Evolutionary conservation across 2,888 invertebrate genomes (phyloP).

Genomic region (Drosophila nr. perissopoda): DNA sequence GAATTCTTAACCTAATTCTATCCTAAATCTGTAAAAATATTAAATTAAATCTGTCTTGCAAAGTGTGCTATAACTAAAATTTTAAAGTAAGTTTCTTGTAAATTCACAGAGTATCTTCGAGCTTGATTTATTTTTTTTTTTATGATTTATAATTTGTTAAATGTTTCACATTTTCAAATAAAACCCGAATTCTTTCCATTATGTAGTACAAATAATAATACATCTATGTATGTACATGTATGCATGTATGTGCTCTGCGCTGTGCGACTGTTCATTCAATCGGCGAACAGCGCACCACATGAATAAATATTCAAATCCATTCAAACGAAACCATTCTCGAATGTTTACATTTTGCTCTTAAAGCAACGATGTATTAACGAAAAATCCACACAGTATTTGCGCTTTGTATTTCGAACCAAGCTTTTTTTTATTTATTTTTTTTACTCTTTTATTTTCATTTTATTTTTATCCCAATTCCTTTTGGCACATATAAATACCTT

Average conservation of each 20-base stretch:
- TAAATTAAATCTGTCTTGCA: not conserved
- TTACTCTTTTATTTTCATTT: not conserved
- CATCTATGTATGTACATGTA: not conserved
- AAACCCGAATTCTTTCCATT: not conserved
- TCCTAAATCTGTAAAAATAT: not conserved
- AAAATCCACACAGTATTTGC: constrained; percentile 38
- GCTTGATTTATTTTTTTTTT: not conserved
- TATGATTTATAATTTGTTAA: not conserved
- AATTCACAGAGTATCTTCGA: not conserved
- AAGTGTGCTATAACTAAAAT: not conserved
- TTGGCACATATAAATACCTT: not conserved
- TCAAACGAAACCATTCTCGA: constrained; percentile 6
- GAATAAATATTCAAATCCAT: constrained; percentile 45
- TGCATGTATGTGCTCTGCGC: not conserved
- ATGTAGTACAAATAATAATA: not conserved
- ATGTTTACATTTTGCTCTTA: constrained; percentile 38
- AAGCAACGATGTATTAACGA: constrained; percentile 23
- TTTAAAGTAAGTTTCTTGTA: not conserved
- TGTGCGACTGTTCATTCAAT: not conserved
- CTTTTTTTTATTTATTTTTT: not conserved
- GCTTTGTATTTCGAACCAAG: not conserved
- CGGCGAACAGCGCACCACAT: constrained; percentile 5
- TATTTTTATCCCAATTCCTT: constrained; percentile 2
- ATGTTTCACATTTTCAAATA: not conserved
- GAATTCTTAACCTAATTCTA: not conserved